Evolutionary conservation across 2,797 vertebrate genomes (phyloP).

Genomic region (Thamnophis elegans): DNA sequence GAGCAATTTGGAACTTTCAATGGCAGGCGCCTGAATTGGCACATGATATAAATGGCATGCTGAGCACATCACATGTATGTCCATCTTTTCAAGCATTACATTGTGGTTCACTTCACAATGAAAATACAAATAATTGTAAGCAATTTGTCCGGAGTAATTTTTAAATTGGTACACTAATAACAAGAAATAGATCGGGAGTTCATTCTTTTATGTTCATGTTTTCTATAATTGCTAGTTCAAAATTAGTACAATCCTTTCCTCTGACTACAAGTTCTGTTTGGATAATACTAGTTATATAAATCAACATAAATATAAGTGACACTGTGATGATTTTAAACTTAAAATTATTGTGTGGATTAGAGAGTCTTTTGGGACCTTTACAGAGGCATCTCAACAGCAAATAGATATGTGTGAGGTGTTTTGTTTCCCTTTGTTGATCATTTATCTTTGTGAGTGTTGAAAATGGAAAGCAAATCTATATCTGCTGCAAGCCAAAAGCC

Average conservation of each 20-base stretch:
- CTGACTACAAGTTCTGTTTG: background rate
- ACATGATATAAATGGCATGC: background rate
- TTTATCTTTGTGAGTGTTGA: background rate
- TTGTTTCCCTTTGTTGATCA: background rate
- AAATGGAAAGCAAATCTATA: slow-evolving; percentile 21
- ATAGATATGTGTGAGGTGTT: background rate
- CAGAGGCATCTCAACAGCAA: background rate
- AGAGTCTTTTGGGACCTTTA: slow-evolving; percentile 13
- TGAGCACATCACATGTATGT: background rate
- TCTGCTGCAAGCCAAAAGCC: background rate
- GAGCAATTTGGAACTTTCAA: slow-evolving; percentile 1
- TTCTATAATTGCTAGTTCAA: background rate
- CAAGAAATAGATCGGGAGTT: background rate
- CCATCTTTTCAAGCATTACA: background rate
- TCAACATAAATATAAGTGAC: background rate
- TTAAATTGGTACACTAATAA: background rate
- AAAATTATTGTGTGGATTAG: background rate
- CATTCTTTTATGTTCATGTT: background rate
- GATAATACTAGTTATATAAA: background rate
- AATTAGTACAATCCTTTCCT: background rate
- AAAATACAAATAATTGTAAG: background rate
- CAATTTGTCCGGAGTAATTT: background rate
- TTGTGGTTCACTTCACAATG: background rate
- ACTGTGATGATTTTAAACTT: background rate
- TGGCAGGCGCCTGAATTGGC: background rate